phyloP scores from a whole-genome alignment of 2,797 vertebrate species.

The Buceros bicornis region DNA sequence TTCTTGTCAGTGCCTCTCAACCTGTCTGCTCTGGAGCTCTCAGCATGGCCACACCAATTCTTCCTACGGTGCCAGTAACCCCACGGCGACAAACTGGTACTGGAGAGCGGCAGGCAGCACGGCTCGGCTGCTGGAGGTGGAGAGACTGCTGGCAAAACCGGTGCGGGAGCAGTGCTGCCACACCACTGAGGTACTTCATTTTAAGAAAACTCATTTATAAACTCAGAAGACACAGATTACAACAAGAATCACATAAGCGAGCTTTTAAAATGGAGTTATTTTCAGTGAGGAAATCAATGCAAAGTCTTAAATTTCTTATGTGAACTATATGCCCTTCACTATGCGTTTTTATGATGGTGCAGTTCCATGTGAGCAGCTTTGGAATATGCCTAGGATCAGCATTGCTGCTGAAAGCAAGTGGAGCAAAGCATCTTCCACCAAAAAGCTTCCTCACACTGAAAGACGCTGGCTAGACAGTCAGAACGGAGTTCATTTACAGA shows the following conservation, averaged over 20 bases:
- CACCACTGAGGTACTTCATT: accelerated
- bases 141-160: not conserved
- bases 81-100: not conserved
- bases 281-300: not conserved
- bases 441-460: not conserved
- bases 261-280: not conserved
- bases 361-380: not conserved
- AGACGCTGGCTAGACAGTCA: not conserved
- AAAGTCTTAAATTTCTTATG: not conserved
- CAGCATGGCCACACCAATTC: accelerated
- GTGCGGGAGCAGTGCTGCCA: accelerated
- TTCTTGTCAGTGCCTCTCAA: accelerated
- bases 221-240: not conserved
- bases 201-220: not conserved
- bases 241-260: not conserved
- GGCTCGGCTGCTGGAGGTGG: not conserved
- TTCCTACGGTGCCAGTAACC: too few relatives aligned
- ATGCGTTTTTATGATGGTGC: not conserved
- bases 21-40: not conserved
- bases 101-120: not conserved
- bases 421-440: not conserved
- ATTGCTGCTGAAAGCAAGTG: not conserved
- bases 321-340: not conserved
- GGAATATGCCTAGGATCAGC: not conserved
- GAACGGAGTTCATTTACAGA: not conserved